A percentile compares a stretch with the other conserved stretches of the same genome.
phyloP scores from a whole-genome alignment of 2,797 vertebrate species.

The Sebastiscus albofasciatus region DNA sequence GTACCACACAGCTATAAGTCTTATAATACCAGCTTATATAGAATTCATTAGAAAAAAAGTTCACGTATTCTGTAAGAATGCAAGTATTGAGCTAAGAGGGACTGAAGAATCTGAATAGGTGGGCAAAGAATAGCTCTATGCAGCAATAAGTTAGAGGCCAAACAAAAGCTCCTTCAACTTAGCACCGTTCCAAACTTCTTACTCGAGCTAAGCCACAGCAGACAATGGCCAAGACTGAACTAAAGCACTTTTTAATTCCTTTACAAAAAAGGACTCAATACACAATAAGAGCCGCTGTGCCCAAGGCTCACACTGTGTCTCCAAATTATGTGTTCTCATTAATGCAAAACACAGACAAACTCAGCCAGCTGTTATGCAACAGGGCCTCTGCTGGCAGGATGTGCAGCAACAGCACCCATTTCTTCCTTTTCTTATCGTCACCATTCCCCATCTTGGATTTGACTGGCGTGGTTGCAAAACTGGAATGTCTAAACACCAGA shows the following conservation, averaged over 20 bases:
- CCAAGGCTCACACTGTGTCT: background rate
- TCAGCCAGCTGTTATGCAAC: constrained; percentile 45
- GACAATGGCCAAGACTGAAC: background rate
- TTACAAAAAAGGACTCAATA: constrained; percentile 27
- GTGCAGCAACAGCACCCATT: background rate
- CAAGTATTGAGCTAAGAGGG: background rate
- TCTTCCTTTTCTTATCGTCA: background rate
- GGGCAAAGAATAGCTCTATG: background rate
- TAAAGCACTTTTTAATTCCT: constrained; percentile 15
- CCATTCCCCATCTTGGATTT: background rate
- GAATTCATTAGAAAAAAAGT: background rate
- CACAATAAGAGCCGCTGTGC: constrained; percentile 3
- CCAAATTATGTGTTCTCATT: constrained; percentile 33
- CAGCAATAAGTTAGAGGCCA: background rate
- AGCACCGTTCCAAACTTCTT: background rate
- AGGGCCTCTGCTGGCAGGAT: background rate
- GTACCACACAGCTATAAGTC: background rate
- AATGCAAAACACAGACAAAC: constrained; percentile 36
- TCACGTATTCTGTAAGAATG: background rate
- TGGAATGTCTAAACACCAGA: constrained; percentile 2
- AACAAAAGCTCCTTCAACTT: constrained; percentile 43
- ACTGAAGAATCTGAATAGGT: constrained; percentile 23
- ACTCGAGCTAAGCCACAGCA: background rate
- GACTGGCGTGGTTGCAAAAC: background rate
- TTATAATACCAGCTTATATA: background rate